Evolutionary conservation across 1,140 invertebrate species (phyloP), one percentile per base, ranked within the genome.

Genomic region (Lasioglossum baleicum): DNA sequence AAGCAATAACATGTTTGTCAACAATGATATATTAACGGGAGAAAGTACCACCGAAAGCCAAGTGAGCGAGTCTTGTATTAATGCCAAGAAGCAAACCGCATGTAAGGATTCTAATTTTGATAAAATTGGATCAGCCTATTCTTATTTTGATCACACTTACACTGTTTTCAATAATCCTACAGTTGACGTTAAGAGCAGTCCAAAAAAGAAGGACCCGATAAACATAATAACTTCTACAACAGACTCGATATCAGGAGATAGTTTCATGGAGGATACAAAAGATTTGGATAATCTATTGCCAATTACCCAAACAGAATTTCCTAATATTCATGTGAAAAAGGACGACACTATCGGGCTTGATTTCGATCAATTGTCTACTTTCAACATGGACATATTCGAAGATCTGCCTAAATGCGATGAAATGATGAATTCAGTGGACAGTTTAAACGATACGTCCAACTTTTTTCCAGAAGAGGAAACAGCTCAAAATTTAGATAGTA

Each of bases 351-450:
- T 83, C 2, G 82, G 85, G 10, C 84, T 83, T 7, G 83, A 87
- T 53, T 71, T 87, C 26, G 82, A 85, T 64, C 75, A 86, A 8
- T 77, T 88, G 26, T 80, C 87, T 22, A 35, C 75, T 13, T 87
- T 90, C 64, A 84, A 86, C 31, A 76, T 83, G 67, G 78, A 87
- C 42, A 79, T 87, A 31, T 83, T 87, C 64, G 81, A 85, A 53
- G 80, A 82, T 71, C 51, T 86, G n/a, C 65, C 80, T 13, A 83
- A 82, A 42, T 65, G 73, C 42, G 84, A 82, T 51, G 75, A 85
- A 4, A 74, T 79, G 26, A 60, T 80, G 58, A 69, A 65, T 64
- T 56, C 82, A 4, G 74, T 83, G n/a, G 75, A 88, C n/a, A 81
- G 71, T 58, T 64, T 87, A 7, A 84, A 88, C 13, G 83, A 88